Evolutionary conservation across 2,888 invertebrate species (phyloP), one percentile per base, ranked within the genome.

Genomic region (Dastarcus helophoroides): DNA sequence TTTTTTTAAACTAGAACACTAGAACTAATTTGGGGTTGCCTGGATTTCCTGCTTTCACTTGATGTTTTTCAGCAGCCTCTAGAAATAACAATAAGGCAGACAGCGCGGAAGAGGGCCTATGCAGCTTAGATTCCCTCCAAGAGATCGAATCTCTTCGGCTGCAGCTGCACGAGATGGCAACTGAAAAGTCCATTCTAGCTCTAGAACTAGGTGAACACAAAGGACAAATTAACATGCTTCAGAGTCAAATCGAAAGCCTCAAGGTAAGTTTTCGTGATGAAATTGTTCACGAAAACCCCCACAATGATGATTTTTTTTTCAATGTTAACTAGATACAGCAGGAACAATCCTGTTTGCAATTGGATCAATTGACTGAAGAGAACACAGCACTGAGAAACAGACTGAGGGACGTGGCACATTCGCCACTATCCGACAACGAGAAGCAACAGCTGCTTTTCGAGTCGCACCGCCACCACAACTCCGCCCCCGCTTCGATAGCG

Each of bases 361-460:
- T 77, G 47, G 76, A 75, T 48, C 76, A 78, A 47, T 64, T 83
- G 33, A 70, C 74, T 36, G 80, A 82, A 58, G 84, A 84, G 67
- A 83, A 84, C 62, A 79, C 77, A 30, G 69, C 73, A 41, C 60
- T 84, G 53, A 71, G 82, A 41, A 77, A 76, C 56, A 71, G 81
- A 43, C 68, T 84, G 46, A 73, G 79, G 42, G 81, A 83, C 60
- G 81, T 84, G 32, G 74, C 77, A 23, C 82, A 82, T 62, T 83
- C 84, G 37, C 82, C 84, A 40, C 65, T 84, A 42, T 83, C 82
- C 28, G 84, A 84, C 64, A 76, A 78, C 47, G 83, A 84, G 65
- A 84, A 84, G 63, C 76, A 83, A 50, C 81, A 83, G 60, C 67
- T 83, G 51, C 65, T 83, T 54, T 70, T 80, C 48, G 81, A 81